Evolutionary conservation across 2,113 vertebrate species (phyloP).

Genomic region (Syrmaticus mikado): DNA sequence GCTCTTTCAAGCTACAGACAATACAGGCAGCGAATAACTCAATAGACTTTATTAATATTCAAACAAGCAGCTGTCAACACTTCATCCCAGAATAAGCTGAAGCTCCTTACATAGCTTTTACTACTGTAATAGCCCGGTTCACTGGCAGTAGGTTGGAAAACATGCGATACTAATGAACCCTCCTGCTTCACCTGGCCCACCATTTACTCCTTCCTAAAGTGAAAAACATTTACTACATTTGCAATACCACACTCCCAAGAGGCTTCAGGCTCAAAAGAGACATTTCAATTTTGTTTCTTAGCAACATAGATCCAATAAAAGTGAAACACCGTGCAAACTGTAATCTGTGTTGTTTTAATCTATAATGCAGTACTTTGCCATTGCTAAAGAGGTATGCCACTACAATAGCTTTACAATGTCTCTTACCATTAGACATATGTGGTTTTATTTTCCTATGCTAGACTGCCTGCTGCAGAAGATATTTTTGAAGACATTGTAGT

Average conservation of each 20-base stretch:
- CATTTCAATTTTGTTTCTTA: conserved; percentile 67
- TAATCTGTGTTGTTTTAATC: conserved; percentile 16
- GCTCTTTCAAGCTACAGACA: conserved; percentile 17
- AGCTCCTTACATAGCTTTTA: conserved; percentile 32
- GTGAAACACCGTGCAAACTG: conserved; percentile 15
- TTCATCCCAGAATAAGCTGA: conserved; percentile 17
- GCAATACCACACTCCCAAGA: neutral
- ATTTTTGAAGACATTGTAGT: neutral
- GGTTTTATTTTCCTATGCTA: neutral
- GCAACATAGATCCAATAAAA: conserved; percentile 52
- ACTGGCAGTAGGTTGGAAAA: conserved; percentile 30
- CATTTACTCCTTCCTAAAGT: conserved; percentile 43
- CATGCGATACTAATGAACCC: conserved; percentile 9
- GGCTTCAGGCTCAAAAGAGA: conserved; percentile 51
- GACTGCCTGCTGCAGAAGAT: conserved; percentile 15
- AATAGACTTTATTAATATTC: conserved; percentile 58
- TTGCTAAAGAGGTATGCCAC: neutral
- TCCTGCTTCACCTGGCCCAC: conserved; percentile 15
- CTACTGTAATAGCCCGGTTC: conserved; percentile 1
- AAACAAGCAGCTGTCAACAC: conserved; percentile 59
- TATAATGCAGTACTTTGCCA: conserved; percentile 7
- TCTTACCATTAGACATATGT: neutral
- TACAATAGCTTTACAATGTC: conserved; percentile 7
- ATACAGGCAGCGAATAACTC: conserved; percentile 22
- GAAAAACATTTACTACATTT: conserved; percentile 10